Evolutionary conservation across 53 echinoderm and acorn worm genomes (phyloP).

Genomic region (Pentamera pediparva): DNA sequence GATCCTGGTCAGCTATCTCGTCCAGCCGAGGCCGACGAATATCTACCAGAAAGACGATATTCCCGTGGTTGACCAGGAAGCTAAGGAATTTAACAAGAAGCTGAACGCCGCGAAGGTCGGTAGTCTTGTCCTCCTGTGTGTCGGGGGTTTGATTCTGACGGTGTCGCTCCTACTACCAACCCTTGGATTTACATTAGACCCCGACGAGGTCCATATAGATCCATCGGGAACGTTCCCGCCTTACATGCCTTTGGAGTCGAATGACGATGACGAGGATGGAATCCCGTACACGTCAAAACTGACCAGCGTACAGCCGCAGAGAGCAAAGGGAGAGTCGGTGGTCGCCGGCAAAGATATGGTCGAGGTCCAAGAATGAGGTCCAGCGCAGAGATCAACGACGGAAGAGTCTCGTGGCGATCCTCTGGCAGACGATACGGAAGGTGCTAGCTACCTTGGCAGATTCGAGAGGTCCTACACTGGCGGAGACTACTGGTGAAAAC

Average conservation of each 20-base stretch:
- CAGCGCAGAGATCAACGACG: no score
- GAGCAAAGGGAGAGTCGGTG: constrained; percentile 66
- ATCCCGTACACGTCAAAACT: constrained; percentile 95
- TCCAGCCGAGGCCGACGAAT: constrained; percentile 44
- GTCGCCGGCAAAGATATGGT: constrained; percentile 83
- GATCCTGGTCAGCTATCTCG: constrained; percentile 81
- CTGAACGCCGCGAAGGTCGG: constrained; percentile 83
- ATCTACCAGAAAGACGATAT: constrained; percentile 52
- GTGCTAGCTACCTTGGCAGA: no score
- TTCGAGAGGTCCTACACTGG: no score
- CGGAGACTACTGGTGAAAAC: no score
- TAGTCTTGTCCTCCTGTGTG: constrained; percentile 83
- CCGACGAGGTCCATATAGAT: constrained; percentile 67
- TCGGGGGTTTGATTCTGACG: constrained; percentile 79
- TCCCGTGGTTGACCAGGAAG: constrained; percentile 73
- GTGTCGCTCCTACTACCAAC: constrained; percentile 81
- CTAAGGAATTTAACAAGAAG: constrained; percentile 66
- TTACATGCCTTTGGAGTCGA: constrained; percentile 80
- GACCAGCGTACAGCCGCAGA: constrained; percentile 79
- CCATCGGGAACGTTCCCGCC: constrained; percentile 87
- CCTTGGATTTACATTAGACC: constrained; percentile 50
- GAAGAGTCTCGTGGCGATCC: no score
- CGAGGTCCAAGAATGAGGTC: constrained; percentile 61
- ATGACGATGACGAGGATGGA: constrained; percentile 71
- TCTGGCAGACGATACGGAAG: no score